phyloP scores from a whole-genome alignment of 2,888 invertebrate species.

The Neoascia interrupta region DNA sequence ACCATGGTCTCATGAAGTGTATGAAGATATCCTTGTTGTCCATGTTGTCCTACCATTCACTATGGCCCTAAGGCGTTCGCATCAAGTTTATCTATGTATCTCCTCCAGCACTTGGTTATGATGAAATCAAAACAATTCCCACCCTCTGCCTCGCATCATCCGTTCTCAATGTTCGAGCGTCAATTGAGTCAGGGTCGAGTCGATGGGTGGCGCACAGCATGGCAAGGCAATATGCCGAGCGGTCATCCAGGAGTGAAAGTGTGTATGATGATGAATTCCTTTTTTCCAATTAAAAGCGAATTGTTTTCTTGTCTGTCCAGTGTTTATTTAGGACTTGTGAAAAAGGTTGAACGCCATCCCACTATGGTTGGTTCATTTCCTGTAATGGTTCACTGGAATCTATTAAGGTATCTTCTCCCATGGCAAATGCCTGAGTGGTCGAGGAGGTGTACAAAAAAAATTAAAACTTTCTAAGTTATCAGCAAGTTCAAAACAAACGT shows the following conservation, averaged over 20 bases:
- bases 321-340: conserved; percentile 77
- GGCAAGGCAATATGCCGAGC: too few species aligned
- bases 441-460: conserved; percentile 37
- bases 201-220: conserved; percentile 33
- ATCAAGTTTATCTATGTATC: conserved; percentile 63
- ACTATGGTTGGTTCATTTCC: conserved; percentile 31
- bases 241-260: conserved; percentile 9
- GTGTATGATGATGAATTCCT: conserved; percentile 64
- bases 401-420: conserved; percentile 45
- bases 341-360: conserved; percentile 64
- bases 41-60: conserved; percentile 73
- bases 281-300: conserved; percentile 80
- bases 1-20: conserved; percentile 28
- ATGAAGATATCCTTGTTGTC: conserved; percentile 46
- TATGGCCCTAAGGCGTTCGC: conserved; percentile 71
- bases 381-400: conserved; percentile 49
- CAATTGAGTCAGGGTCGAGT: conserved; percentile 60
- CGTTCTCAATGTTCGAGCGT: conserved; percentile 52
- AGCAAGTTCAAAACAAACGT: conserved; percentile 30
- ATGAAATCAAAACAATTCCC: conserved; percentile 70
- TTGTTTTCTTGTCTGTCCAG: conserved; percentile 77
- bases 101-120: conserved; percentile 68
- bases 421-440: conserved; percentile 31
- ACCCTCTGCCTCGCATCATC: conserved; percentile 42
- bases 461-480: conserved; percentile 39